These are phyloP conservation scores for Chaetura pelagica DNA, from an alignment of 2,113 vertebrate species.

Conservation along the genomic window DNA sequence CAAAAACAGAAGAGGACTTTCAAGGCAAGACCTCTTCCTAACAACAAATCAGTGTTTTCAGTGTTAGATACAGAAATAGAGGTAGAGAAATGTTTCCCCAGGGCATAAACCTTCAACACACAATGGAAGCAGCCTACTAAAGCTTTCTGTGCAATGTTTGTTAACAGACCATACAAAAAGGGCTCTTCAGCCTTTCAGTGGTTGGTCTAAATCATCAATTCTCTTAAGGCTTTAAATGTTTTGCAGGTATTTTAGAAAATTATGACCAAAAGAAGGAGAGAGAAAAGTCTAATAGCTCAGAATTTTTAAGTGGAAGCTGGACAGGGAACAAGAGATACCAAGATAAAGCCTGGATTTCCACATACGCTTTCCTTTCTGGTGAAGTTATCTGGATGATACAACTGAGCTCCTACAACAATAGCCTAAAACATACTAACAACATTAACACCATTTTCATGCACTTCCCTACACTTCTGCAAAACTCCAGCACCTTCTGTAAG, in stretches of 20 bases:
- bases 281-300: neutral
- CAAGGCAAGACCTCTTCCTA: neutral
- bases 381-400: neutral
- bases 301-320: neutral
- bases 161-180: neutral
- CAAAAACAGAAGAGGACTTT: neutral
- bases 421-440: neutral
- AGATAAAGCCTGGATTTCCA: neutral
- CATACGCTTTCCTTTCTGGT: neutral
- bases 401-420: neutral
- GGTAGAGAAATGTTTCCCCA: neutral
- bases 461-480: neutral
- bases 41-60: neutral
- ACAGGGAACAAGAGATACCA: neutral
- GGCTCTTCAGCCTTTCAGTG: neutral
- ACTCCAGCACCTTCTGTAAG: neutral
- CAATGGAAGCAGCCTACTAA: neutral
- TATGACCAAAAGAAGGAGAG: neutral
- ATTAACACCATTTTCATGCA: neutral
- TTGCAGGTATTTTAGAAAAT: neutral
- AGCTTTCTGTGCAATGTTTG: neutral
- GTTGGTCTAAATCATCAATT: neutral
- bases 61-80: neutral
- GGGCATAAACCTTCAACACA: neutral
- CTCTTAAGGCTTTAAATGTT: neutral